phyloP scores from a whole-genome alignment of 2,113 vertebrate species.

The Caloenas nicobarica region DNA sequence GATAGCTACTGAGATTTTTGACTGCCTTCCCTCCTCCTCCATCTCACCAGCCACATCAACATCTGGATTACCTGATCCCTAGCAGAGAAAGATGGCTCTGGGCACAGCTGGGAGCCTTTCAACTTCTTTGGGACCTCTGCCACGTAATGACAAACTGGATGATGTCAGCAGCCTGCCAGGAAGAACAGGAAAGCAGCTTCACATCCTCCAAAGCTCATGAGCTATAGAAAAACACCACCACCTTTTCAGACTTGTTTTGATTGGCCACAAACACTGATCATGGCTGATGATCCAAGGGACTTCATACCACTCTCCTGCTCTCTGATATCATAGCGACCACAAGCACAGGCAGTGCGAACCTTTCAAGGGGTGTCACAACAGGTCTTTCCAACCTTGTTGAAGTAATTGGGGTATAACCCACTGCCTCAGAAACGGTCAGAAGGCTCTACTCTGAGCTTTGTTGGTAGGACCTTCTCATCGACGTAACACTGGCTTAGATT shows the following conservation, averaged over 20 bases:
- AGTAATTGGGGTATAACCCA: neutral
- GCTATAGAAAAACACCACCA: accelerated
- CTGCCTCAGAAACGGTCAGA: neutral
- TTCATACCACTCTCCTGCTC: neutral
- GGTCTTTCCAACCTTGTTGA: neutral
- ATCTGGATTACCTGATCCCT: neutral
- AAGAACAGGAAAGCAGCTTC: neutral
- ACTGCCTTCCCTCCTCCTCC: neutral
- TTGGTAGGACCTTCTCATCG: neutral
- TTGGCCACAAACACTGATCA: neutral
- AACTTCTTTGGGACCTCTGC: neutral
- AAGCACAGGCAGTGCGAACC: neutral
- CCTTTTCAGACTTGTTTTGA: neutral
- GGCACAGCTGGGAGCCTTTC: neutral
- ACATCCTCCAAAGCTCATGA: neutral
- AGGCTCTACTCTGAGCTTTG: neutral
- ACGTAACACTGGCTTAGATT: neutral
- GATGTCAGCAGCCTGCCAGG: neutral
- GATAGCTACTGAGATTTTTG: neutral
- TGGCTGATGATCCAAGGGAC: neutral
- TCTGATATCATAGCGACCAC: neutral
- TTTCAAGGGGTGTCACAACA: neutral
- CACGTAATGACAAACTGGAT: neutral
- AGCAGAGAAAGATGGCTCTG: neutral
- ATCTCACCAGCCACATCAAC: neutral